Evolutionary conservation across 2,888 invertebrate species (phyloP), one percentile per base, ranked within the genome.

Genomic region (Gonocerus acuteangulatus): DNA sequence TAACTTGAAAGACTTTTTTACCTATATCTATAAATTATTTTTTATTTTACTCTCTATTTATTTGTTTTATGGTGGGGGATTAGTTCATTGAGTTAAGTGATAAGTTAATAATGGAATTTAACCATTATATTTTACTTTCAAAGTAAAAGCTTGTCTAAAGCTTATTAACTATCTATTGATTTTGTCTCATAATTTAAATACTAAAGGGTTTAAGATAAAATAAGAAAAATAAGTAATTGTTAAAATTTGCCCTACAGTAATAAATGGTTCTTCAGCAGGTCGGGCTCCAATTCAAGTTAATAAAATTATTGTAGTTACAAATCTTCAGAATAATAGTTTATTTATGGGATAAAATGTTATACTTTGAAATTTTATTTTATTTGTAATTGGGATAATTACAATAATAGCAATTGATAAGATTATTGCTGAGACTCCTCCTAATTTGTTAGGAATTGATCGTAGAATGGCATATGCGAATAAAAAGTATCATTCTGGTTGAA

Each of bases 401-500:
- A 86, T 75, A 75, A 87, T 82, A 70, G 81, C 71, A 76, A 87
- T 84, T 64, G 84, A 85, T 73, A 82, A 69, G 0, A 82, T 65
- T 76, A 86, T 70, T 0, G 82, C 82, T 70, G 86, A 75, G 48
- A 87, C 86, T 65, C 87, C 87, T 57, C 86, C 86, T 76, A 87
- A 71, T 80, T 89, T 87, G 77, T 85, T 87, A 4, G 87, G 87
- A 62, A 89, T 86, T 39, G 86, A 86, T 22, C 87, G 87, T 70
- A 89, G 68, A 77, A 89, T 87, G 16, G 87, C 85, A 74, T 88
- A 88, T 13, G 87, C 86, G 78, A 87, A 88, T 78, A 89, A 73
- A 70, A 88, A 89, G 73, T 89, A 89, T 82, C 87, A 89, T 81
- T 89, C 88, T 48, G 87, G 87, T 80, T 88, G 84, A 77, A 88